phyloP scores from a whole-genome alignment of 1,140 invertebrate genomes.

The Drosophila bifasciata region DNA sequence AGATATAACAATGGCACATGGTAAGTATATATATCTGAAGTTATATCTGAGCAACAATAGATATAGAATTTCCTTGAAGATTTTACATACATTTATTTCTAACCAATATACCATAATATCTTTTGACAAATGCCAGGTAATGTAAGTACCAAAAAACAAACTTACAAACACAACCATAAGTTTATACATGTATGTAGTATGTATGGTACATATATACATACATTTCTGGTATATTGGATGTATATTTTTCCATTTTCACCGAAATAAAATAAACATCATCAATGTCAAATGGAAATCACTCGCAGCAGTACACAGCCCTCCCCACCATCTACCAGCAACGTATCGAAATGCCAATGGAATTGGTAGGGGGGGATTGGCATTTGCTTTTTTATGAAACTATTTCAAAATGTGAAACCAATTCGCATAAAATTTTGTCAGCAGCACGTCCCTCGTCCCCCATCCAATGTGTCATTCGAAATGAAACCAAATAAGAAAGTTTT shows the following conservation, averaged over 20 bases:
- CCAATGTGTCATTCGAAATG: slow-evolving; percentile 64
- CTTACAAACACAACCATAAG: slow-evolving; percentile 12
- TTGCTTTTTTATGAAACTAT: slow-evolving; percentile 82
- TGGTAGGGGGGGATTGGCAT: slow-evolving; percentile 39
- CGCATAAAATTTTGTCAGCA: slow-evolving; percentile 81
- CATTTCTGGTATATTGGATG: slow-evolving; percentile 72
- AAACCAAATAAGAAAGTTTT: slow-evolving; percentile 73
- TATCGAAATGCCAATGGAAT: slow-evolving; percentile 32
- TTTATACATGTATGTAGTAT: background rate
- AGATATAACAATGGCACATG: no score
- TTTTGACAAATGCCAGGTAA: no score
- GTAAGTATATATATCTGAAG: no score
- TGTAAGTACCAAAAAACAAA: slow-evolving; percentile 26
- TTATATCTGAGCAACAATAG: no score
- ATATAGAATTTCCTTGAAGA: no score
- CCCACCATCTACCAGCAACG: slow-evolving; percentile 3
- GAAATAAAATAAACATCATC: slow-evolving; percentile 83
- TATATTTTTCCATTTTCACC: slow-evolving; percentile 81
- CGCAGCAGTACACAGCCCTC: slow-evolving; percentile 37
- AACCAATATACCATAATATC: no score
- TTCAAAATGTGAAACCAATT: slow-evolving; percentile 81
- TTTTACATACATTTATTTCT: no score
- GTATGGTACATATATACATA: slow-evolving; percentile 4
- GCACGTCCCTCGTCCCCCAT: no score
- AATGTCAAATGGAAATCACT: slow-evolving; percentile 81